phyloP scores from a whole-genome alignment of 2,113 vertebrate species.

The Rhegmatorhina hoffmannsi region DNA sequence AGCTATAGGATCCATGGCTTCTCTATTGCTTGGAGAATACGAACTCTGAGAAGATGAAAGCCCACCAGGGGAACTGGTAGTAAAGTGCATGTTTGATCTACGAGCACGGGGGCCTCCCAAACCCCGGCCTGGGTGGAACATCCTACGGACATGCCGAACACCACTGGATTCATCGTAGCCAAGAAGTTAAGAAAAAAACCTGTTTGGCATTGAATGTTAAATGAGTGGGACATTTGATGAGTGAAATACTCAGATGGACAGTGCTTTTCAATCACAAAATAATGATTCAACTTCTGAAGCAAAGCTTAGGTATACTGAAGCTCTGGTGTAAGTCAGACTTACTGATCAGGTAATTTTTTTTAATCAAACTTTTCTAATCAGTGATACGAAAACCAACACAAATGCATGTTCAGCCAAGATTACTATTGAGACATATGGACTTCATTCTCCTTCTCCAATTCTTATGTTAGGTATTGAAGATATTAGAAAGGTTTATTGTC shows the following conservation, averaged over 20 bases:
- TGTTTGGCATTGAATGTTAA: background rate
- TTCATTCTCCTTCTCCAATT: background rate
- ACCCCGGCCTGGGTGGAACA: conserved; percentile 98
- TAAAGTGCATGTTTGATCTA: conserved; percentile 99
- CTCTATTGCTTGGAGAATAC: conserved; percentile 98
- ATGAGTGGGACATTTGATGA: background rate
- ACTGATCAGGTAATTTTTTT: background rate
- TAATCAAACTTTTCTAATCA: background rate
- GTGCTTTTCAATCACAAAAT: background rate
- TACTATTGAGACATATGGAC: background rate
- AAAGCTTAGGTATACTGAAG: background rate
- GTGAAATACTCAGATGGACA: background rate
- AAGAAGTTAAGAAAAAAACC: conserved; percentile 80
- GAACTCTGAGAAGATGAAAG: conserved; percentile 98
- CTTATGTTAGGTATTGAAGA: background rate
- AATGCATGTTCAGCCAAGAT: background rate
- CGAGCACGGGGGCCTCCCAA: conserved; percentile 94
- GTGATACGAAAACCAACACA: background rate
- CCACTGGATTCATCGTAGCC: conserved; percentile 95
- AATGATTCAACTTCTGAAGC: background rate
- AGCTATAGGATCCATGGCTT: conserved; percentile 99
- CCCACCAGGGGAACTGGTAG: conserved; percentile 92
- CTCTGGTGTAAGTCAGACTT: background rate
- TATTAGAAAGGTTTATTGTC: background rate
- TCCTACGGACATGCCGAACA: conserved; percentile 96